Evolutionary conservation across 2,113 vertebrate genomes (phyloP).

Genomic region (Takifugu bimaculatus): DNA sequence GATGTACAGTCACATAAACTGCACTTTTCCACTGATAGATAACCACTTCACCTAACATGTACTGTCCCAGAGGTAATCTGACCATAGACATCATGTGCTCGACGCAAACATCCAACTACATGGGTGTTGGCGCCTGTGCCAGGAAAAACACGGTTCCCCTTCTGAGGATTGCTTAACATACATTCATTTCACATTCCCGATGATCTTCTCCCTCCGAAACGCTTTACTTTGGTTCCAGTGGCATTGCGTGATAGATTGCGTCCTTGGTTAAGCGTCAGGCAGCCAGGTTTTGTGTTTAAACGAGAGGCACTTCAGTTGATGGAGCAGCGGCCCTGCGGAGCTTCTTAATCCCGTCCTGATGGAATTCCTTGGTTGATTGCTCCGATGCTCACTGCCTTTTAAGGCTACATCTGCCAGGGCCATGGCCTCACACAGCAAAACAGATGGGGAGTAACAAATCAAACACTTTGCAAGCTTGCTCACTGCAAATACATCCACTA

Average conservation of each 20-base stretch:
- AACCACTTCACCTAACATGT: conserved; percentile 14
- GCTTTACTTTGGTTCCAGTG: neutral
- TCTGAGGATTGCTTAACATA: conserved; percentile 11
- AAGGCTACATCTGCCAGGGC: conserved; percentile 74
- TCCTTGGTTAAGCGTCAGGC: neutral
- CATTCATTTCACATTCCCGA: conserved; percentile 21
- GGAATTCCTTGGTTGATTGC: conserved; percentile 74
- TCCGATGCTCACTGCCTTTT: conserved; percentile 76
- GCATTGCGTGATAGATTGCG: neutral
- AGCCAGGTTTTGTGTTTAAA: conserved; percentile 35
- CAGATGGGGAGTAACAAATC: conserved; percentile 72
- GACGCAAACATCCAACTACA: conserved; percentile 39
- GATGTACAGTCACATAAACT: neutral
- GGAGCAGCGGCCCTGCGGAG: conserved; percentile 39
- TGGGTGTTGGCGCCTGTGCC: conserved; percentile 40
- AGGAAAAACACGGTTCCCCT: conserved; percentile 44
- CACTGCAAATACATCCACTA: conserved; percentile 46
- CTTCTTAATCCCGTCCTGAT: conserved; percentile 66
- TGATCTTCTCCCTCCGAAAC: conserved; percentile 2
- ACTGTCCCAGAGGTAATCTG: conserved; percentile 6
- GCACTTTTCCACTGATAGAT: neutral
- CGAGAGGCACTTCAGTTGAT: conserved; percentile 33
- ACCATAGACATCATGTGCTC: conserved; percentile 30
- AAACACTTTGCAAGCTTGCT: conserved; percentile 58
- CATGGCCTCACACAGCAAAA: conserved; percentile 50